Conservation (phyloP, 2,888 invertebrate species). For the Temnothorax ravouxi region DNA sequence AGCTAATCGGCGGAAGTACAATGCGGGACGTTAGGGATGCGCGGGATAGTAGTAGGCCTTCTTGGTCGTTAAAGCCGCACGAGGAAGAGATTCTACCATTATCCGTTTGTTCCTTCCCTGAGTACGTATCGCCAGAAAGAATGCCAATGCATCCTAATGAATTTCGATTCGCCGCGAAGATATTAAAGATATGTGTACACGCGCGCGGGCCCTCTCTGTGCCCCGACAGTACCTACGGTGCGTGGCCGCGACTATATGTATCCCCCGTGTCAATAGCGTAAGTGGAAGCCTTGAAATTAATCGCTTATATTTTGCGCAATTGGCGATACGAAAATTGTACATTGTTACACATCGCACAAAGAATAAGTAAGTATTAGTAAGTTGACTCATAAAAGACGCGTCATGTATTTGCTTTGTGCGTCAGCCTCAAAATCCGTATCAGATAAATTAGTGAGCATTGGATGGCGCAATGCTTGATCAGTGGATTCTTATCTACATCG, state of each 20-base stretch:
- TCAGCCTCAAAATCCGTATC: not conserved
- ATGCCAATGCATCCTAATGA: slow-evolving; percentile 81
- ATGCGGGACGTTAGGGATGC: slow-evolving; percentile 45
- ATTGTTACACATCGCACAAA: not conserved
- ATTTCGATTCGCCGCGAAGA: slow-evolving; percentile 79
- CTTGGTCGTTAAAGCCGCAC: slow-evolving; percentile 59
- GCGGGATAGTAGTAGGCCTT: slow-evolving; percentile 55
- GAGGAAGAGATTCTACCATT: slow-evolving; percentile 59
- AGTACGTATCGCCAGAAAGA: slow-evolving; percentile 67
- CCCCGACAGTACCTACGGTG: slow-evolving; percentile 42
- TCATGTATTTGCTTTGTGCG: not conserved
- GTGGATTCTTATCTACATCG: slow-evolving; percentile 6
- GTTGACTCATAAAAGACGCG: not conserved
- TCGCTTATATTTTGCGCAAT: not conserved
- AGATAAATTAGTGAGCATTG: not conserved
- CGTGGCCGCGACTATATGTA: slow-evolving; percentile 42
- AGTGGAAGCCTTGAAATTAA: slow-evolving; percentile 23
- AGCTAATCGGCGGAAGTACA: slow-evolving; percentile 51
- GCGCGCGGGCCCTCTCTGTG: slow-evolving; percentile 42
- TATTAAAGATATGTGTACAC: slow-evolving; percentile 74
- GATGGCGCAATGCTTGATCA: not conserved
- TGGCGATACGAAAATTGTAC: not conserved
- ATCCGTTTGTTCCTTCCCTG: slow-evolving; percentile 56
- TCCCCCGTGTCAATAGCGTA: slow-evolving; percentile 65
- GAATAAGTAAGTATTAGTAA: not conserved